These are phyloP conservation scores for Oryzias dopingdopingensis DNA, from an alignment of 2,797 vertebrate species.

Conservation along the genomic window DNA sequence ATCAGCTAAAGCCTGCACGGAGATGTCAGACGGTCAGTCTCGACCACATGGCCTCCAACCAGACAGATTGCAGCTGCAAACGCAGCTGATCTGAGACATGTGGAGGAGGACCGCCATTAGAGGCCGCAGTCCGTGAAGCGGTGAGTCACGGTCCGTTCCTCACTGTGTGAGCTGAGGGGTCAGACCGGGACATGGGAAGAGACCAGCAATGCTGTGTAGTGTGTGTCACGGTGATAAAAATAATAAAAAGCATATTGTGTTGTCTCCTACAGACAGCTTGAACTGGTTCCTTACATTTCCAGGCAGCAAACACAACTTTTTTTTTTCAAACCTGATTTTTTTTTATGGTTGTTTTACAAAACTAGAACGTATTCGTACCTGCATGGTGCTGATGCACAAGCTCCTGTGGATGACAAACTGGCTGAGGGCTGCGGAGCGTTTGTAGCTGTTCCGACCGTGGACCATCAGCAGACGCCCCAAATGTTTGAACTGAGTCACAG, in stretches of 20 bases:
- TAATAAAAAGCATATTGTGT: conserved; percentile 30
- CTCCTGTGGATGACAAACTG: conserved; percentile 98
- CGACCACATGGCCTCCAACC: conserved; percentile 12
- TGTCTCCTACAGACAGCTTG: too few relatives aligned
- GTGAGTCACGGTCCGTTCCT: conserved; percentile 67
- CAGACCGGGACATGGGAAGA: conserved; percentile 47
- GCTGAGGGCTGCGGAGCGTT: conserved; percentile 93
- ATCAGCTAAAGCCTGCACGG: conserved; percentile 4
- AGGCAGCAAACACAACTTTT: too few relatives aligned
- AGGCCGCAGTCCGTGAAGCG: conserved; percentile 30
- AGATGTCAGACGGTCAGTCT: conserved; percentile 21
- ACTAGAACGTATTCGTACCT: conserved; percentile 75
- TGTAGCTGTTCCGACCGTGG: conserved; percentile 97
- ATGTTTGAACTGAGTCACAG: conserved; percentile 96
- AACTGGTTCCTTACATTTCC: too few relatives aligned
- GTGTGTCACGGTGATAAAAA: neutral
- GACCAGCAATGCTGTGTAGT: conserved; percentile 2
- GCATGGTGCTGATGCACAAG: conserved; percentile 97
- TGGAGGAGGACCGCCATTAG: conserved; percentile 45
- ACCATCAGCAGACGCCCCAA: conserved; percentile 96
- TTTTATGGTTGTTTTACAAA: neutral
- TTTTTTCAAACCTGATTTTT: too few relatives aligned
- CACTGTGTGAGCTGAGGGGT: conserved; percentile 39
- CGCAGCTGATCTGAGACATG: conserved; percentile 53
- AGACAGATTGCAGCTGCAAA: conserved; percentile 48